Evolutionary conservation across 1,140 invertebrate species (phyloP), one percentile per base, ranked within the genome.

Genomic region (Vanessa atalanta): DNA sequence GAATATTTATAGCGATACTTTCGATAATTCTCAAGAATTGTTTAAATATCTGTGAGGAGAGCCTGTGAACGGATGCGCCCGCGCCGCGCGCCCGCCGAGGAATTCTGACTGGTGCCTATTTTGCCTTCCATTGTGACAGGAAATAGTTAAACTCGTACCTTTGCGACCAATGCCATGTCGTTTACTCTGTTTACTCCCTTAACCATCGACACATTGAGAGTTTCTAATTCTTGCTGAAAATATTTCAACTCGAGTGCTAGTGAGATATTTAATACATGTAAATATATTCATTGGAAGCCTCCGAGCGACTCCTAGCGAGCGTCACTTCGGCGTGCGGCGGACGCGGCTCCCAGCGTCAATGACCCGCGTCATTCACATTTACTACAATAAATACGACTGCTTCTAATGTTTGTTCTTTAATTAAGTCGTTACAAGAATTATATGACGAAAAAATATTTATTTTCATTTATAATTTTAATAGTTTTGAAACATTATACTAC

Each of bases 51-150:
- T 60, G 43, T 31, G 67, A 69, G 31, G 57, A 61, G 72, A 74
- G 73, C 61, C 66, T 74, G 73, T 63, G 73, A 74, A 69, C 73
- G 73, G 73, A 74, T 65, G 73, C 73, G 73, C 55, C 47, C 47
- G 72, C 65, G 72, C 72, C 63, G 69, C 70, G 57, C 64, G 64
- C 20, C 16, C 51, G 65, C 53, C n/a, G 23, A 16, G 47, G 65
- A 63, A 70, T 70, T 51, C 69, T 48, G 55, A 23, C 20, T 26
- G 55, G 55, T n/a, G 50, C 20, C 26, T 15, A 31, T 66, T 66
- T 66, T 31, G 61, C 61, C 69, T 65, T 65, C 61, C 63, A 63
- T 70, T 70, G 69, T 65, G 63, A 23, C 70, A 65, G 70, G 70
- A 72, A 72, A 72, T 65, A 57, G 50, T 63, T 61, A 48, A 43